Conservation (phyloP, 2,888 invertebrate species). For the Gymnocheta viridis region DNA sequence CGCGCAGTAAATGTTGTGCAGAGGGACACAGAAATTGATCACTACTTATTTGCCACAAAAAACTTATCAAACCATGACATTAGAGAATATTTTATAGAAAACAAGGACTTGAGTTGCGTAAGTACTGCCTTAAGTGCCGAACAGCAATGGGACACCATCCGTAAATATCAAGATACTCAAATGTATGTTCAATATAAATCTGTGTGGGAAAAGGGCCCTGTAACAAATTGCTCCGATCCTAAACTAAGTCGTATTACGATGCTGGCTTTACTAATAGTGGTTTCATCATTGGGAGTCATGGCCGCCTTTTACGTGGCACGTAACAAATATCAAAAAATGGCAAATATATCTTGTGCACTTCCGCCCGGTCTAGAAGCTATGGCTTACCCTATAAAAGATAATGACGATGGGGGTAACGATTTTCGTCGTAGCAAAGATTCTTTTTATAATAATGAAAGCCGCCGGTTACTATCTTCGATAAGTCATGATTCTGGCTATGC, state of each 20-base stretch:
- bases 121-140: slow-evolving; percentile 32
- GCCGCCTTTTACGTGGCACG: slow-evolving; percentile 69
- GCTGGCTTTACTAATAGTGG: slow-evolving; percentile 66
- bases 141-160: slow-evolving; percentile 31
- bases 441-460: slow-evolving; percentile 72
- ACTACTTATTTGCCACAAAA: slow-evolving; percentile 69
- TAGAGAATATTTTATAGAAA: slow-evolving; percentile 35
- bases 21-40: slow-evolving; percentile 70
- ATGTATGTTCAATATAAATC: slow-evolving; percentile 69
- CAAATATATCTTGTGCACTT: slow-evolving; percentile 72
- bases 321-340: slow-evolving; percentile 73
- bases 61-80: slow-evolving; percentile 50
- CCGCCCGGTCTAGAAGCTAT: slow-evolving; percentile 73
- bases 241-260: slow-evolving; percentile 61
- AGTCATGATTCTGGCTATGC: slow-evolving; percentile 72
- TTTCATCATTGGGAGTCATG: slow-evolving; percentile 65
- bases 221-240: slow-evolving; percentile 58
- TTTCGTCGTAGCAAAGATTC: slow-evolving; percentile 71
- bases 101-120: slow-evolving; percentile 68
- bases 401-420: slow-evolving; percentile 61
- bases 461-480: slow-evolving; percentile 71
- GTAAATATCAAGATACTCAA: slow-evolving; percentile 29
- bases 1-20: slow-evolving; percentile 75
- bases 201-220: slow-evolving; percentile 67
- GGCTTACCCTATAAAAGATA: slow-evolving; percentile 57